These are phyloP conservation scores for Rhagoletis zephyria DNA, from an alignment of 1,140 invertebrate genomes.

Conservation along the genomic window DNA sequence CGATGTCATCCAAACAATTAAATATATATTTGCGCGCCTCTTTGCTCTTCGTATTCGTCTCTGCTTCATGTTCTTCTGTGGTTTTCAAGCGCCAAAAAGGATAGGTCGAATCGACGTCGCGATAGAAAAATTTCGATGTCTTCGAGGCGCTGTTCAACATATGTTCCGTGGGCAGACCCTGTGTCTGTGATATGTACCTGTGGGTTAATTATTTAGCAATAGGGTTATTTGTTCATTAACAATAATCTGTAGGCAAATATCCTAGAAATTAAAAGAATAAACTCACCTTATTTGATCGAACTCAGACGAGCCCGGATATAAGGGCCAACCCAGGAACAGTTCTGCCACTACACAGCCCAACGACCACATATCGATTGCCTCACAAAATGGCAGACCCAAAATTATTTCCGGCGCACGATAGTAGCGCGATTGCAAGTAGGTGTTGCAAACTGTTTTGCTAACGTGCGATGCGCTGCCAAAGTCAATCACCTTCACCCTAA, in stretches of 20 bases:
- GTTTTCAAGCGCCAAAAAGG: slow-evolving; percentile 98
- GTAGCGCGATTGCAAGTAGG: slow-evolving; percentile 98
- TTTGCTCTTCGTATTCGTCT: slow-evolving; percentile 98
- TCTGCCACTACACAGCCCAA: slow-evolving; percentile 99
- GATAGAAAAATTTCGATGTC: slow-evolving; percentile 98
- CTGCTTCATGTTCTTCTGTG: slow-evolving; percentile 97
- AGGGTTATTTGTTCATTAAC: not conserved
- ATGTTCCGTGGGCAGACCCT: slow-evolving; percentile 94
- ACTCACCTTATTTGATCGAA: slow-evolving; percentile 96
- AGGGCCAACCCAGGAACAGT: slow-evolving; percentile 98
- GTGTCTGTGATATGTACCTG: slow-evolving; percentile 80
- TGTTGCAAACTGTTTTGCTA: slow-evolving; percentile 99
- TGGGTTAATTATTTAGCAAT: not conserved
- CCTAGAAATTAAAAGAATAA: not conserved
- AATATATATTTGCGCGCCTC: slow-evolving; percentile 99
- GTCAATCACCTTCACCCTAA: slow-evolving; percentile 96
- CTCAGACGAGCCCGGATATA: slow-evolving; percentile 99
- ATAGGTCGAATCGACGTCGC: slow-evolving; percentile 95
- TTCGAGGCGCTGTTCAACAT: slow-evolving; percentile 99
- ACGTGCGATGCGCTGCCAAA: slow-evolving; percentile 99
- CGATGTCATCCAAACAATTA: slow-evolving; percentile 99
- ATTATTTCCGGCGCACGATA: slow-evolving; percentile 99
- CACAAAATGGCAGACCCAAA: slow-evolving; percentile 97
- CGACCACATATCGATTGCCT: slow-evolving; percentile 99
- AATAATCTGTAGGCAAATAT: not conserved